Conservation (phyloP, 2,113 vertebrate genomes). For the Carettochelys insculpta region DNA sequence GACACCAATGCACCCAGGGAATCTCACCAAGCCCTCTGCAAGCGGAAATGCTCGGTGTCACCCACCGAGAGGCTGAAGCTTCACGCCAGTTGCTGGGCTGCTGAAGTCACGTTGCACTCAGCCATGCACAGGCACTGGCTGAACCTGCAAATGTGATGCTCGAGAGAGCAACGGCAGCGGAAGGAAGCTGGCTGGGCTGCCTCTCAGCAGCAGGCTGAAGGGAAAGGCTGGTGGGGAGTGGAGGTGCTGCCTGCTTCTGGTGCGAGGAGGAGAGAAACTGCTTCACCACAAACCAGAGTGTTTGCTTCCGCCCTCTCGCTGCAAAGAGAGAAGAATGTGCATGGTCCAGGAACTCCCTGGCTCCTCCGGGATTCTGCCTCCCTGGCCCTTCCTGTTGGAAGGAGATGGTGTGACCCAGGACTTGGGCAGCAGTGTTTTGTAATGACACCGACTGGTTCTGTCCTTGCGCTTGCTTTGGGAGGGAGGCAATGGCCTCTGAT, state of each 20-base stretch:
- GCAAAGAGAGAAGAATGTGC: not conserved
- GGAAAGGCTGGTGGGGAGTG: conserved; percentile 21
- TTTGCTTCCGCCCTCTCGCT: not conserved
- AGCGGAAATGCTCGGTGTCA: conserved; percentile 7
- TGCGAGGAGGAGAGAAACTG: conserved; percentile 44
- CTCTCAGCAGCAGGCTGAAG: not conserved
- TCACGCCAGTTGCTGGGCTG: not conserved
- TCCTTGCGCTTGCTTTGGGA: not conserved
- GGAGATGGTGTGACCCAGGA: not conserved
- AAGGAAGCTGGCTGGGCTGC: not conserved
- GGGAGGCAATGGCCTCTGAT: not conserved
- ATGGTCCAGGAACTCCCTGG: not conserved
- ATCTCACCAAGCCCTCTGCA: not conserved
- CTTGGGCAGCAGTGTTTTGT: not conserved
- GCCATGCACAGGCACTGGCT: not conserved
- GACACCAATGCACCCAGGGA: not conserved
- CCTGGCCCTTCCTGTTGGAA: not conserved
- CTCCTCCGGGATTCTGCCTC: not conserved
- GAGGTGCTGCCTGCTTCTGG: conserved; percentile 40
- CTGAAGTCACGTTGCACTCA: accelerated
- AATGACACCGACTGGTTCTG: not conserved
- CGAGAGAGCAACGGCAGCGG: not conserved
- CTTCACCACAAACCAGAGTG: not conserved
- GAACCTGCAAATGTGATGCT: not conserved
- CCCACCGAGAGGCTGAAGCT: not conserved